A percentile compares a stretch with the other conserved stretches of the same genome.
phyloP scores from a whole-genome alignment of 2,797 vertebrate species.

The Eremophila alpestris region DNA sequence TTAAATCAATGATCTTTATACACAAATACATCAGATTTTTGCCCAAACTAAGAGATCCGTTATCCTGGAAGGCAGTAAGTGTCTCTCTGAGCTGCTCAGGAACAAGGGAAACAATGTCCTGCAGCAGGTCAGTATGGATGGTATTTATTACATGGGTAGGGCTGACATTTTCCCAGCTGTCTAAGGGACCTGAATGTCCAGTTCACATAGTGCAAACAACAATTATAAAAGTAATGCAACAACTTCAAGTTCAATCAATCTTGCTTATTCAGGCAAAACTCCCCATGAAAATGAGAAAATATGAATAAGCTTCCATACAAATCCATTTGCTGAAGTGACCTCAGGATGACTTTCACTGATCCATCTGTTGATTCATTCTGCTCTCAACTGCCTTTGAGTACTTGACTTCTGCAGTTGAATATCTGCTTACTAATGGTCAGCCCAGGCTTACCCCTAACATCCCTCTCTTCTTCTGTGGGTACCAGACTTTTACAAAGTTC shows the following conservation, averaged over 20 bases:
- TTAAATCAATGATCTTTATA: neutral
- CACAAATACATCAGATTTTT: neutral
- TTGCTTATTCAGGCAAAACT: constrained; percentile 8
- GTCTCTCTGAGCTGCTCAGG: neutral
- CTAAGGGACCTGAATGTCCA: neutral
- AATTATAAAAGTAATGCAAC: neutral
- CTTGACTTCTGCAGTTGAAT: neutral
- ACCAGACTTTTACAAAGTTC: neutral
- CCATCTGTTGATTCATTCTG: neutral
- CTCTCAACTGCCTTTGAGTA: neutral
- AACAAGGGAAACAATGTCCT: neutral
- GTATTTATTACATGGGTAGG: neutral
- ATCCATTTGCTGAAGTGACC: neutral
- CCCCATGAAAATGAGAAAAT: neutral
- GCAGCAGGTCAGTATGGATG: neutral
- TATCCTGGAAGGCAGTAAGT: neutral
- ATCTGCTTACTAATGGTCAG: neutral
- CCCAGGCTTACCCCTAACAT: neutral
- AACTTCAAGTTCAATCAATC: neutral
- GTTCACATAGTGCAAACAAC: neutral
- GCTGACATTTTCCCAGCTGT: neutral
- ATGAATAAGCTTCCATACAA: neutral
- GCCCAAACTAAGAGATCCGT: neutral
- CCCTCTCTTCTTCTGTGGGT: neutral
- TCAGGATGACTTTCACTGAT: neutral